Base-by-base conservation (phyloP, 2,113 vertebrate species). In the Apteryx mantelli region DNA sequence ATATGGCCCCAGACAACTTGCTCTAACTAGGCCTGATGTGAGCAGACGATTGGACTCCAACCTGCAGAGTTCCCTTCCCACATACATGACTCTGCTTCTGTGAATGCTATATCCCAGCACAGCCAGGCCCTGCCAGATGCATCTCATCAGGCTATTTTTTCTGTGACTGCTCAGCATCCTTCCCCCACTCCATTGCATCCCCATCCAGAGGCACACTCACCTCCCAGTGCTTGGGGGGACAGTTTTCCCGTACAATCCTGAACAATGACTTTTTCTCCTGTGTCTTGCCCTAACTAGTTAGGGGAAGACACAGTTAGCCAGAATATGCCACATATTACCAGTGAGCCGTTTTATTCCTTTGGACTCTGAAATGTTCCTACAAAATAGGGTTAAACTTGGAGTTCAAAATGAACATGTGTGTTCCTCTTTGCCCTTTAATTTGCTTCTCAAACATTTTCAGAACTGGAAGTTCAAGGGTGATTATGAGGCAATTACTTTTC, bases 261-360 rank as follows among this genome's bases (percentile, higher is more conserved):
- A 38, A 4, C 24, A 17, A 46, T 3, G 50, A 60, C 26, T 36
- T 61, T 53, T 60, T 25, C 28, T 66, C 18, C 73, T 3, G 5
- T 14, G 66, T 42, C 40, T 71, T 44, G 42, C 77, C 50, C 64
- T n/a, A 36, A 17, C 56, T 38, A 38, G 36, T 38, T 38, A 38
- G 36, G 36, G 36, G 36, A 36, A 36, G 36, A 38, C 36, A 38
- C 36, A 7, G 10, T 80, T 25, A 9, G 15, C 36, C 25, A 38
- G 56, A 50, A 10, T 8, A 36, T 14, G 38, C 58, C 82, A 61
- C 1, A 0, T 21, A 3, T 25, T 18, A 7, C 19, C 19, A 78
- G 13, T 11, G 60, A 38, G 11, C 25, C 65, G 50, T 13, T 44
- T 75, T 36, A 8, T 66, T 36, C 42, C 36, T 73, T 52, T 38